phyloP scores from a whole-genome alignment of 1,140 invertebrate genomes.

The Drosophila miranda region DNA sequence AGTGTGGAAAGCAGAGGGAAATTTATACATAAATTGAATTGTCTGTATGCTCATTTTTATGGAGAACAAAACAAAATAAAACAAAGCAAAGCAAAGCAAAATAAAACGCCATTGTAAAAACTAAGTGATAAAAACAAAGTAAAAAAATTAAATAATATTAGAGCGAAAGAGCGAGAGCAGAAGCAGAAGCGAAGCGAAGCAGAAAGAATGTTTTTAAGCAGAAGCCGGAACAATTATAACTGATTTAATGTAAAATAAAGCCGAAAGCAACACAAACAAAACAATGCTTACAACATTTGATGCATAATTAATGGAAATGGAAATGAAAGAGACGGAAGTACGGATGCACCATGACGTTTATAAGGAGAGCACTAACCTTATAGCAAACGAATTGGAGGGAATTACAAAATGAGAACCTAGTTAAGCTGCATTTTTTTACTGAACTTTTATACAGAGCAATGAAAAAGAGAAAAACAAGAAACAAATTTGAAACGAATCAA shows the following conservation, averaged over 20 bases:
- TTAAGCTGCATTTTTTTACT: conserved; percentile 82
- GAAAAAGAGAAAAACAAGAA: conserved; percentile 26
- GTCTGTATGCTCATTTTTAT: conserved; percentile 66
- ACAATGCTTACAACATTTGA: conserved; percentile 51
- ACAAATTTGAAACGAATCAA: conserved; percentile 3
- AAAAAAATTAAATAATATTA: conserved; percentile 67
- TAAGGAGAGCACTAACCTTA: conserved; percentile 39
- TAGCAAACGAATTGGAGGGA: conserved; percentile 52
- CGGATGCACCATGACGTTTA: conserved; percentile 44
- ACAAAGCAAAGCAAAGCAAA: conserved; percentile 40
- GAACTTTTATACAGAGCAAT: conserved; percentile 78
- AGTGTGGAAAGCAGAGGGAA: conserved; percentile 22
- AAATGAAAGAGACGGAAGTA: too few species aligned
- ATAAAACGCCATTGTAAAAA: conserved; percentile 81
- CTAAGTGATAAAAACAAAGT: conserved; percentile 74
- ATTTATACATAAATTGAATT: conserved; percentile 18
- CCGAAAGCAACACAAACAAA: conserved; percentile 63
- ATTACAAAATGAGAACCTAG: conserved; percentile 66
- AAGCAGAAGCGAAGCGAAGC: conserved; percentile 13
- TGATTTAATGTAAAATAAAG: conserved; percentile 67
- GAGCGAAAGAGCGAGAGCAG: conserved; percentile 33
- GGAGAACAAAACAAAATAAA: conserved; percentile 22
- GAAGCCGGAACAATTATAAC: too few species aligned
- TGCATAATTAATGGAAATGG: conserved; percentile 33
- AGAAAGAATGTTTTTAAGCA: not conserved